Evolutionary conservation across 2,113 vertebrate genomes (phyloP).

Genomic region (Pristiophorus japonicus): DNA sequence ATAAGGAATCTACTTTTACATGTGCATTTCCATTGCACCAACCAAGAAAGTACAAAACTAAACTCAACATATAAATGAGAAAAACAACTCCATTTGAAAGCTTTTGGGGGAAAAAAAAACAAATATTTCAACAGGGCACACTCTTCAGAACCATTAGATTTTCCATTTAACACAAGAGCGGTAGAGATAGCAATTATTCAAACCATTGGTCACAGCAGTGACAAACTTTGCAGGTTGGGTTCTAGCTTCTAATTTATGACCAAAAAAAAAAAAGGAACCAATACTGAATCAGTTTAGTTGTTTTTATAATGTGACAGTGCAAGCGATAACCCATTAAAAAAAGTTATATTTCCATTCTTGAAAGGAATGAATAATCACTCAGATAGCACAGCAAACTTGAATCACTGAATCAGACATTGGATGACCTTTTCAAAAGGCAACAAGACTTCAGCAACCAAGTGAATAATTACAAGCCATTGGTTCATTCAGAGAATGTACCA

Average conservation of each 20-base stretch:
- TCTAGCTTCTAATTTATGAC: background rate
- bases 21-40: background rate
- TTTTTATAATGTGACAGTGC: background rate
- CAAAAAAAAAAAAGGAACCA: background rate
- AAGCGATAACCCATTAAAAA: slow-evolving; percentile 3
- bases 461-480: slow-evolving; percentile 1
- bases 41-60: background rate
- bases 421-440: background rate
- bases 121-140: background rate
- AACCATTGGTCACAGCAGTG: background rate
- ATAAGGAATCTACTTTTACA: background rate
- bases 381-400: background rate
- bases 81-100: background rate
- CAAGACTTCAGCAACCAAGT: background rate
- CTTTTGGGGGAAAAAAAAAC: background rate
- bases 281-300: background rate
- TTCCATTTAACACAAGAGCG: background rate
- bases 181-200: background rate
- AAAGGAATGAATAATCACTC: background rate
- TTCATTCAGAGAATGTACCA: background rate
- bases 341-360: background rate
- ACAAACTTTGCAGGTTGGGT: background rate
- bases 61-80: background rate
- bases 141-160: background rate
- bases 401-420: background rate